phyloP scores from a whole-genome alignment of 2,797 vertebrate genomes.

The Coranthus polyacanthus region DNA sequence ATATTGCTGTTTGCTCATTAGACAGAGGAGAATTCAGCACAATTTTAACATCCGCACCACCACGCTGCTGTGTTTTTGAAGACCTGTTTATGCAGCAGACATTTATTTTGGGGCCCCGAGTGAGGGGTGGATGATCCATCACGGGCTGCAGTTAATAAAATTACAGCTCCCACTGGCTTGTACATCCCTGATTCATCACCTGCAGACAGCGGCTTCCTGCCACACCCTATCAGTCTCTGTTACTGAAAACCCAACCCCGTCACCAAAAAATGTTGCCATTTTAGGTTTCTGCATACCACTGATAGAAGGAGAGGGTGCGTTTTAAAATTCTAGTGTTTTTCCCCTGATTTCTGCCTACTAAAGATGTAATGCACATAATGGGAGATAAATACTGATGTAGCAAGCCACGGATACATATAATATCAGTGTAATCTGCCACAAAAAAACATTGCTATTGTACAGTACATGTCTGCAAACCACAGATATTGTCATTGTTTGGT shows the following conservation, averaged over 20 bases:
- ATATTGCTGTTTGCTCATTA: constrained; percentile 56
- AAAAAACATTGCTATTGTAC: too few species aligned
- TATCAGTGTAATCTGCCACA: too few species aligned
- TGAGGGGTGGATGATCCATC: constrained; percentile 72
- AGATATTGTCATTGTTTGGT: too few species aligned
- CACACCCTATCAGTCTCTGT: constrained; percentile 72
- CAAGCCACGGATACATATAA: too few species aligned
- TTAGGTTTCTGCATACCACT: too few species aligned
- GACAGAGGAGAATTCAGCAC: constrained; percentile 38
- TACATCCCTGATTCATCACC: constrained; percentile 83
- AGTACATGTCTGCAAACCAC: too few species aligned
- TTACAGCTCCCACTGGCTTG: constrained; percentile 70
- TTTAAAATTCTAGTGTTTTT: too few species aligned
- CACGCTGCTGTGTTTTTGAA: constrained; percentile 49
- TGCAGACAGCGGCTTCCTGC: constrained; percentile 79
- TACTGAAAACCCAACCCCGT: constrained; percentile 32
- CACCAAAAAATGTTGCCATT: too few species aligned
- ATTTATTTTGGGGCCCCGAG: constrained; percentile 59
- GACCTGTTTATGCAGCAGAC: constrained; percentile 69
- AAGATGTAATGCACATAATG: too few species aligned
- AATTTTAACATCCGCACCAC: constrained; percentile 60
- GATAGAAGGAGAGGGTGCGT: too few species aligned
- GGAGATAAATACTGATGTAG: too few species aligned
- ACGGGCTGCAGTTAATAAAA: constrained; percentile 84
- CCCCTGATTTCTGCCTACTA: too few species aligned